phyloP scores from a whole-genome alignment of 2,113 vertebrate genomes.

The Ptilorrhoa leucosticta region DNA sequence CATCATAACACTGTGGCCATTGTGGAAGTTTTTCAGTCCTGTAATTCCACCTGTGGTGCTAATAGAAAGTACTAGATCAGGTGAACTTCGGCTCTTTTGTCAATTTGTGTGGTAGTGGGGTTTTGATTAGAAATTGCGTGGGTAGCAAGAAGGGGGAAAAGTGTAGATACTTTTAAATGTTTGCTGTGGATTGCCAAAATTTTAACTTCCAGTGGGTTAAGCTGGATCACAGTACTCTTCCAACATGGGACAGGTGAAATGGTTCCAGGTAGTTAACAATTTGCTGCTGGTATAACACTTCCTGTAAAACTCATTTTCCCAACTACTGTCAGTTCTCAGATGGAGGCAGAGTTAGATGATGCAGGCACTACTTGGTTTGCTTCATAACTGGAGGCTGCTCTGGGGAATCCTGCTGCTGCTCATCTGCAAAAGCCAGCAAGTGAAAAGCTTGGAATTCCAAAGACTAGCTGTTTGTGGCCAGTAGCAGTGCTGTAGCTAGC shows the following conservation, averaged over 20 bases:
- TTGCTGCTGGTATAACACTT: not conserved
- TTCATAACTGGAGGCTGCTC: not conserved
- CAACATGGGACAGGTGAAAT: fast-evolving
- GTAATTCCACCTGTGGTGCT: not conserved
- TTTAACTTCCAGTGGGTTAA: not conserved
- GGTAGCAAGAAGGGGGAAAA: not conserved
- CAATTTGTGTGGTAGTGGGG: fast-evolving
- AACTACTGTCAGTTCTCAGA: not conserved
- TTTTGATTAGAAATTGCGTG: not conserved
- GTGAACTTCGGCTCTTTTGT: not conserved
- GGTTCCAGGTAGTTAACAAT: not conserved
- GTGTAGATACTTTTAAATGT: not conserved
- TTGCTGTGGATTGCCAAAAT: not conserved
- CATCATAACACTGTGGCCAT: not conserved
- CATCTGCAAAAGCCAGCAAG: not conserved
- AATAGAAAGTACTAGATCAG: not conserved
- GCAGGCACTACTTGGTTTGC: not conserved
- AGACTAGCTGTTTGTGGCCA: not conserved
- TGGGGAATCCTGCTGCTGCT: not conserved
- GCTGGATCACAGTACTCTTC: not conserved
- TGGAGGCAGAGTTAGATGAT: not conserved
- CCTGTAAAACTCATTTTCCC: not conserved
- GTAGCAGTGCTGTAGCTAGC: not conserved
- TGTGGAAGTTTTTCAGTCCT: not conserved
- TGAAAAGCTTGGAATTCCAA: not conserved